Evolutionary conservation across 2,888 invertebrate genomes (phyloP).

Genomic region (Xestia c-nigrum): DNA sequence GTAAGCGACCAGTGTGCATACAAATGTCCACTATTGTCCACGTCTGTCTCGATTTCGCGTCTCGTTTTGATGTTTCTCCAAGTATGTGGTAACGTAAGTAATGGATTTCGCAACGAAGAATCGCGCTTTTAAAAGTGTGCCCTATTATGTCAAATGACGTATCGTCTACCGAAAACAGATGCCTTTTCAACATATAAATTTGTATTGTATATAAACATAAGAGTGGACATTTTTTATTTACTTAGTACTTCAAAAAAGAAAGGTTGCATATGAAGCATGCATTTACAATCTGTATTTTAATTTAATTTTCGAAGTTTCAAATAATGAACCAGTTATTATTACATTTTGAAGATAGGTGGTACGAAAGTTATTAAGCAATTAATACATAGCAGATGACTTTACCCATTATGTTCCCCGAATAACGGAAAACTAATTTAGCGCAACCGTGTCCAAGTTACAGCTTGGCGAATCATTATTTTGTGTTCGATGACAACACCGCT

Average conservation of each 20-base stretch:
- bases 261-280: too few species aligned
- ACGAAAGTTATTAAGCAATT: too few species aligned
- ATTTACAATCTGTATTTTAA: background rate
- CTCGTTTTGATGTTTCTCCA: slow-evolving; percentile 21
- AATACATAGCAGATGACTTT: background rate
- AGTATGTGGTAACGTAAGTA: slow-evolving; percentile 21
- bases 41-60: slow-evolving; percentile 1
- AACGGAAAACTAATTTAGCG: background rate
- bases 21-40: slow-evolving; percentile 21
- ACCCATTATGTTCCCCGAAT: background rate
- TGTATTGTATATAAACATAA: too few species aligned
- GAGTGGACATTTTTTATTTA: background rate
- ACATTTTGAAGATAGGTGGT: too few species aligned
- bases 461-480: background rate
- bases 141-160: background rate
- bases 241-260: background rate
- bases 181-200: background rate
- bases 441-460: background rate
- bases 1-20: slow-evolving; percentile 22
- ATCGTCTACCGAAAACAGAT: background rate
- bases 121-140: slow-evolving; percentile 2
- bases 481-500: background rate
- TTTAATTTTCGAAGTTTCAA: too few species aligned
- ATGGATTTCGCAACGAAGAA: slow-evolving; percentile 7
- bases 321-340: background rate